Conservation (phyloP, 2,797 vertebrate genomes). For the Argya squamiceps region DNA sequence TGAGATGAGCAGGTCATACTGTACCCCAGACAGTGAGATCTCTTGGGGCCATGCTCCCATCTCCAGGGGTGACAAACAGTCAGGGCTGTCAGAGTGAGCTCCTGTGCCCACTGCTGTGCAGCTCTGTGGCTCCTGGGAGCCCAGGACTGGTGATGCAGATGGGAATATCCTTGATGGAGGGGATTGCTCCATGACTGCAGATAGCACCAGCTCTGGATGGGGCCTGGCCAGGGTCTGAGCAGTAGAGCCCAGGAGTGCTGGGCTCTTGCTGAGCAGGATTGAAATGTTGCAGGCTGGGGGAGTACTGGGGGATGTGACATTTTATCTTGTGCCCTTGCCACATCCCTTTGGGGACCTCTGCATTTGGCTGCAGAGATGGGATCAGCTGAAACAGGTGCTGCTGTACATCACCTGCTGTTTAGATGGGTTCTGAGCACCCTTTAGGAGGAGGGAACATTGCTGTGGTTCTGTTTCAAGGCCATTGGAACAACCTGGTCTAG, state of each 20-base stretch:
- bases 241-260: not conserved
- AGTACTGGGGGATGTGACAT: accelerated
- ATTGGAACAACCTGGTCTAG: not conserved
- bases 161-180: not conserved
- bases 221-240: not conserved
- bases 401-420: not conserved
- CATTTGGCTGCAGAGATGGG: not conserved
- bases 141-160: too few relatives aligned
- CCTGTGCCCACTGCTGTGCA: not conserved
- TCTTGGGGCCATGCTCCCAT: not conserved
- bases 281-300: not conserved
- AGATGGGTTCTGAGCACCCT: not conserved
- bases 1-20: not conserved
- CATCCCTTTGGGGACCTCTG: not conserved
- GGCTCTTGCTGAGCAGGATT: not conserved
- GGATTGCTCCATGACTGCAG: not conserved
- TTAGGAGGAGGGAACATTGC: not conserved
- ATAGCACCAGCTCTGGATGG: not conserved
- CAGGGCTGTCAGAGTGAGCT: not conserved
- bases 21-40: not conserved
- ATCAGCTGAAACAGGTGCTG: not conserved
- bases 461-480: not conserved
- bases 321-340: not conserved
- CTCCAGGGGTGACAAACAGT: not conserved
- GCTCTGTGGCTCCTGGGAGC: not conserved